Base-by-base conservation (phyloP, 1,140 invertebrate species). In the Apis cerana region DNA sequence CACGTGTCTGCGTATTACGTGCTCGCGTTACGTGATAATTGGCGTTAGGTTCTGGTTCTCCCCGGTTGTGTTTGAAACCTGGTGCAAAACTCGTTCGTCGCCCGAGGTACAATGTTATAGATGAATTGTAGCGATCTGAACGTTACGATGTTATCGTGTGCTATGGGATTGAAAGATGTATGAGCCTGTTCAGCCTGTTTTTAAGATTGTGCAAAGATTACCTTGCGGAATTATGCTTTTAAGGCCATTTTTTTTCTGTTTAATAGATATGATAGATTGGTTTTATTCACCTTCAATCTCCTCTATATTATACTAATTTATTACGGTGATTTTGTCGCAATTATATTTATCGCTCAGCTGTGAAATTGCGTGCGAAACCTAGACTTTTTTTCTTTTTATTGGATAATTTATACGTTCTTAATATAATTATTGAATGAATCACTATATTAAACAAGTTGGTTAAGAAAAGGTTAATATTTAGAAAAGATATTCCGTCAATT, bases 141-240 rank as follows among this genome's bases (percentile, higher is more conserved):
- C 70, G 19, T 27, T n/a, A 21, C 27, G 70, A 72, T 72, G 27
- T 72, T 72, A 72, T 72, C 70, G 70, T 10, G 0, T 1, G 3
- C 21, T 7, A n/a, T 12, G n/a, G 67, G 70, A 72, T 72, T 72
- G 70, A 72, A 72, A 72, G 70, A 72, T 58, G 70, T 58, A 72
- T n/a, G 70, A 58, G 54, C 70, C 12, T 43, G 70, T 72, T 58
- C 7, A 27, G 54, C 70, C 19, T 13, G 54, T 72, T 72, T 58
- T 43, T 43, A 2, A 72, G 70, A 72, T 72, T 71, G 9, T 19
- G 8, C 27, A 23, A 19, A 33, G 70, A 72, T 72, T 72, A 72
- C 27, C 33, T 7, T 17, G 4, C 19, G 33, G 33, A 67, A 67
- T 43, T 67, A 67, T 67, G 7, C 64, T 43, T 67, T 67, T 67